Base-by-base conservation (phyloP, 2,113 vertebrate genomes). In the Podarcis muralis region DNA sequence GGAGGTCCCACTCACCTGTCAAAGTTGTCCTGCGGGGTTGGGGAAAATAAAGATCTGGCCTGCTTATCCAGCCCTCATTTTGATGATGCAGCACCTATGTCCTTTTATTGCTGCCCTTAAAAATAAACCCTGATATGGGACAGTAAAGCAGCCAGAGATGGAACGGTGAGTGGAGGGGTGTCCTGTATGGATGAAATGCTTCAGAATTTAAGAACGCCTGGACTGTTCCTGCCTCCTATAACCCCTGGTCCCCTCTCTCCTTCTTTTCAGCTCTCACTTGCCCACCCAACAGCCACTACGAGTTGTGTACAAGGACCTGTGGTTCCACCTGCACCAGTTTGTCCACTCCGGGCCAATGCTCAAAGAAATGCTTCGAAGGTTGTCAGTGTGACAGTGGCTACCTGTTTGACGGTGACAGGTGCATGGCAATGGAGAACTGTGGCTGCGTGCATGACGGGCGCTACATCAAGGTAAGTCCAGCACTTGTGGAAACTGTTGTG, bases 351-450 rank as follows among this genome's bases (percentile, higher is more conserved):
- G 82, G 20, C 8, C 53, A 86, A 4, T 94, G 93, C n/a, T 77
- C 89, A n/a, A n/a, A 48, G 1, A 69, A n/a, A 65, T 96, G 96
- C 81, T 96, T 95, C 85, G 97, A 97, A 92, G 96, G 97, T 80
- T 98, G 97, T 85, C 93, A 97, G 65, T 97, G 97, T 78, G 93
- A 97, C 16, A 86, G 4, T 0, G 95, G 95, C 72, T 96, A 95
- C 65, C 86, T 97, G 81, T 96, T 93, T 32, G 95, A 97, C 86
- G 95, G 95, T 5, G 53, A 91, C 59, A 87, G 88, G 2, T 97
- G 97, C 88, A 97, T 97, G 85, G 37, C 87, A 6, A 68, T 96
- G 74, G 90, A 95, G 2, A 74, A 76, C 76, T 97, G 97, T 81
- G 97, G 97, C 4, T 97, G 97, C 90, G 32, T 95, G 75, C 78